Conservation (phyloP, 2,888 invertebrate species). For the Saturnia japonica region DNA sequence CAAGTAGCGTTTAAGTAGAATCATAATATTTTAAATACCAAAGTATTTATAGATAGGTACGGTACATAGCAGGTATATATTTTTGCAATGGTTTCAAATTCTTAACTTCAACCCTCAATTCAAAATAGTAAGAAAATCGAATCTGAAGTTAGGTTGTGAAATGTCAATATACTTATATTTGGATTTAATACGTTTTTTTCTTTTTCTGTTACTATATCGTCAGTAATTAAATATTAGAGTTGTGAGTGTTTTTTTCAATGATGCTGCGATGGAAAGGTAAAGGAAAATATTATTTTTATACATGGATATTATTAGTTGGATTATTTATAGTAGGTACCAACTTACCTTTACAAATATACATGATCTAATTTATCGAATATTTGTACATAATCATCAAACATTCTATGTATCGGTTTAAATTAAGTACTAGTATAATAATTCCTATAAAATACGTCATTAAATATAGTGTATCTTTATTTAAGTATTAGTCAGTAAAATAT, state of each 20-base stretch:
- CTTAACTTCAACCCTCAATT: background rate
- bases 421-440: too few species aligned
- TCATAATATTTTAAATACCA: too few species aligned
- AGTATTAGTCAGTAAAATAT: too few species aligned
- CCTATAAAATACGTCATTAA: too few species aligned
- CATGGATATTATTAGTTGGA: background rate
- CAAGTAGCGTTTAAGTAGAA: too few species aligned
- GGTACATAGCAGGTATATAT: too few species aligned
- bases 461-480: too few species aligned
- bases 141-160: background rate
- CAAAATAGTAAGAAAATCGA: background rate
- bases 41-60: too few species aligned
- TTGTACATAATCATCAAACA: background rate
- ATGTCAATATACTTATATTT: slow-evolving; percentile 3
- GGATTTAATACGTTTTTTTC: background rate
- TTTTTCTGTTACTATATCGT: background rate
- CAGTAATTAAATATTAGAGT: background rate
- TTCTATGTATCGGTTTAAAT: background rate
- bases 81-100: too few species aligned
- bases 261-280: background rate
- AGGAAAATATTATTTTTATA: too few species aligned
- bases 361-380: too few species aligned
- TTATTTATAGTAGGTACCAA: background rate
- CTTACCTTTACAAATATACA: too few species aligned
- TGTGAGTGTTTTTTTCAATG: background rate